Conservation (phyloP, 2,113 vertebrate species). For the Genyomyrus donnyi region DNA sequence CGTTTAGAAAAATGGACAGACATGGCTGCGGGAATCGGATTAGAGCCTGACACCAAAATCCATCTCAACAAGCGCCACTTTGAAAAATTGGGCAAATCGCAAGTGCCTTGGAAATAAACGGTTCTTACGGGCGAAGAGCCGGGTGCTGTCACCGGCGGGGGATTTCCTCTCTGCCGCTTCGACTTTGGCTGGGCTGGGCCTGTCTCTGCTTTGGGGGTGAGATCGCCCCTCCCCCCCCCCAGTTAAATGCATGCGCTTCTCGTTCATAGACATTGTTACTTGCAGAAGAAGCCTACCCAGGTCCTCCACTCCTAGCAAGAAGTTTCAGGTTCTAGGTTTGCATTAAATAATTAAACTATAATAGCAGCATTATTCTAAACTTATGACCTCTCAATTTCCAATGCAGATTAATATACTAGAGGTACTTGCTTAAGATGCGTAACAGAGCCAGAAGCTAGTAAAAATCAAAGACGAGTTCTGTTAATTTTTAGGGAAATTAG, state of each 20-base stretch:
- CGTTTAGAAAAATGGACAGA: slow-evolving; percentile 13
- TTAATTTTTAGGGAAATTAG: background rate
- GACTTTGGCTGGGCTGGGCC: background rate
- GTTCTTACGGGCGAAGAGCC: background rate
- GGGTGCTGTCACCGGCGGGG: background rate
- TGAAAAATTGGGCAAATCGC: background rate
- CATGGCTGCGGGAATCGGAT: background rate
- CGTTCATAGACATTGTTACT: background rate
- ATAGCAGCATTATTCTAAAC: background rate
- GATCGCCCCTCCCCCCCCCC: background rate
- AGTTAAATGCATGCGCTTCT: background rate
- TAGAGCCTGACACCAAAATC: slow-evolving; percentile 16
- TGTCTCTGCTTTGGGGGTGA: background rate
- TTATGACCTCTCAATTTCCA: background rate
- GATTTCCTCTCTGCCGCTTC: background rate
- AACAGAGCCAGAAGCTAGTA: background rate
- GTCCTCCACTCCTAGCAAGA: background rate
- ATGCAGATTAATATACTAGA: background rate
- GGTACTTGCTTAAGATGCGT: background rate
- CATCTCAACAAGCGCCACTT: slow-evolving; percentile 2
- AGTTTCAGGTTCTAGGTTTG: background rate
- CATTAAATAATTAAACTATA: background rate
- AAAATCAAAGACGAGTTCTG: background rate
- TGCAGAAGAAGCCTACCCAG: background rate
- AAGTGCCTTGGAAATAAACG: background rate